These are phyloP conservation scores for Chymomyza caudatula DNA, from an alignment of 2,888 invertebrate genomes.

Conservation along the genomic window DNA sequence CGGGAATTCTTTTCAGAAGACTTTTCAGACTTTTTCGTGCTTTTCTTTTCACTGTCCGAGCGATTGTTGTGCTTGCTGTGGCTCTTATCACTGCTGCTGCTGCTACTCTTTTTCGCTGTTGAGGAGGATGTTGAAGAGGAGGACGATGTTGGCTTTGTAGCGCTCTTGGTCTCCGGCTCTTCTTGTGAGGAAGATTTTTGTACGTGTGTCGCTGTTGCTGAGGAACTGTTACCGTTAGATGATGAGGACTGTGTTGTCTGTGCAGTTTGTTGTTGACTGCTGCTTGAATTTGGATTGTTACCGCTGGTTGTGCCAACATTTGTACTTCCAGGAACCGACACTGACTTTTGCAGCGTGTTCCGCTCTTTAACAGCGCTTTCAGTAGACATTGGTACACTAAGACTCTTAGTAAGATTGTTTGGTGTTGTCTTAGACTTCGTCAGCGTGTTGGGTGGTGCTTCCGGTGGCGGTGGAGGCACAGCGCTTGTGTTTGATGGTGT, in stretches of 20 bases:
- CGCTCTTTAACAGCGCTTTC: conserved; percentile 27
- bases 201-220: conserved; percentile 43
- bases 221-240: conserved; percentile 74
- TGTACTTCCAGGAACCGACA: conserved; percentile 77
- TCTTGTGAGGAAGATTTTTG: conserved; percentile 48
- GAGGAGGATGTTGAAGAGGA: conserved; percentile 21
- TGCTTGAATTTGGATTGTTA: conserved; percentile 17
- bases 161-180: conserved; percentile 36
- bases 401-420: conserved; percentile 74
- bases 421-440: conserved; percentile 67
- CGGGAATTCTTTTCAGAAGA: conserved; percentile 33
- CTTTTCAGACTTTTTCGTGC: conserved; percentile 46
- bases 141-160: conserved; percentile 31
- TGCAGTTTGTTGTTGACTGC: conserved; percentile 21
- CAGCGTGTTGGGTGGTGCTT: conserved; percentile 57
- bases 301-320: conserved; percentile 74
- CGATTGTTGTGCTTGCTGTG: conserved; percentile 74
- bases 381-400: conserved; percentile 68
- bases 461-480: conserved; percentile 28
- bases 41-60: conserved; percentile 67
- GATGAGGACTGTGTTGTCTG: conserved; percentile 39
- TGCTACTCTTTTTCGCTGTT: not conserved
- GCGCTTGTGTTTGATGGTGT: conserved; percentile 26
- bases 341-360: conserved; percentile 71
- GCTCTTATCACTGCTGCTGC: conserved; percentile 15